These are phyloP conservation scores for Oreohelix idahoensis DNA, from an alignment of 1,140 invertebrate species.

Conservation along the genomic window DNA sequence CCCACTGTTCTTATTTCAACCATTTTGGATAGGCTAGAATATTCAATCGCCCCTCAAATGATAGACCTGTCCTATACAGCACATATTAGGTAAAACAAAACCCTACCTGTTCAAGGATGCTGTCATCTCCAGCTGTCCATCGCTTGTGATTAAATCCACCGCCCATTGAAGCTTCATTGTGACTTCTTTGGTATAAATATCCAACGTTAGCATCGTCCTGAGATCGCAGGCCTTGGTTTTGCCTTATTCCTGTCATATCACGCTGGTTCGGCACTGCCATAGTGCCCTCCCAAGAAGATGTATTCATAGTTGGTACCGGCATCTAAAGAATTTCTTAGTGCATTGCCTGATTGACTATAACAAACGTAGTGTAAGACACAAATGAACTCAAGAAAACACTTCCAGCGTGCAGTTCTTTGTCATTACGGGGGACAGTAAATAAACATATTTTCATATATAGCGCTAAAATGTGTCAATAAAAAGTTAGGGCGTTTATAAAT, in stretches of 20 bases:
- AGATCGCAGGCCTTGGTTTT: slow-evolving; percentile 62
- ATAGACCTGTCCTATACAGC: too few relatives aligned
- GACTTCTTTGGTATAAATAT: slow-evolving; percentile 88
- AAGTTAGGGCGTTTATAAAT: neutral
- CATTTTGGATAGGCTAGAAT: too few relatives aligned
- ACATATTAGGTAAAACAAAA: too few relatives aligned
- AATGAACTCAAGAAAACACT: neutral
- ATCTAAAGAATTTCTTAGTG: slow-evolving; percentile 62
- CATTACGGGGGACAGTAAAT: neutral
- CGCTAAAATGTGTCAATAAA: neutral
- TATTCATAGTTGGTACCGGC: slow-evolving; percentile 66
- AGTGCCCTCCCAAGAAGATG: slow-evolving; percentile 66
- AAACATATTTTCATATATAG: neutral
- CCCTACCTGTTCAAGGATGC: slow-evolving; percentile 79
- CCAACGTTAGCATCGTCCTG: slow-evolving; percentile 90
- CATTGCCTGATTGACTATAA: slow-evolving; percentile 49
- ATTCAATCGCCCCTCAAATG: too few relatives aligned
- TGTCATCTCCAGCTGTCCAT: slow-evolving; percentile 84
- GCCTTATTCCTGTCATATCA: slow-evolving; percentile 59
- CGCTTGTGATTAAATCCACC: slow-evolving; percentile 78
- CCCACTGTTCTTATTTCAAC: too few relatives aligned
- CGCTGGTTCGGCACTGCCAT: slow-evolving; percentile 60
- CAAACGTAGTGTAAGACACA: too few relatives aligned
- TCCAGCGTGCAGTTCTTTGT: slow-evolving; percentile 15
- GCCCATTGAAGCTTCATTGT: slow-evolving; percentile 83